Evolutionary conservation across 2,113 vertebrate genomes (phyloP).

Genomic region (Symphodus melops): DNA sequence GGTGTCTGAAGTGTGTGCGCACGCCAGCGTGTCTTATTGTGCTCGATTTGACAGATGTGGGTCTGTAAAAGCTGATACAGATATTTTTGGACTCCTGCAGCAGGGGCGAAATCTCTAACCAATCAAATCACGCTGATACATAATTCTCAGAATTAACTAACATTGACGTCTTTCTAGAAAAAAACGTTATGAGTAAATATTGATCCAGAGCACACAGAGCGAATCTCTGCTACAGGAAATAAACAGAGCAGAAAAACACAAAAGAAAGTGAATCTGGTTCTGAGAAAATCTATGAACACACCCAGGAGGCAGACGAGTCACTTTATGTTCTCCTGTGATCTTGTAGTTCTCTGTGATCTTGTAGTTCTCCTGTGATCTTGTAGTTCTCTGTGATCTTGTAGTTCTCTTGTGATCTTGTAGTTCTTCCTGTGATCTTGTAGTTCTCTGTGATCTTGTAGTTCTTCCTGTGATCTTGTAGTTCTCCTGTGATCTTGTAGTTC

Average conservation of each 20-base stretch:
- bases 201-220: background rate
- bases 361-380: too few species aligned
- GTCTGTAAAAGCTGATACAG: slow-evolving; percentile 14
- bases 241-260: background rate
- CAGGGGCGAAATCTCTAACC: slow-evolving; percentile 5
- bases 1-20: background rate
- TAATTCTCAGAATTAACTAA: background rate
- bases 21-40: slow-evolving; percentile 2
- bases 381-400: too few species aligned
- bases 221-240: background rate
- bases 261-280: background rate
- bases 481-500: too few species aligned
- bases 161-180: background rate
- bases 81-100: slow-evolving; percentile 17
- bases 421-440: too few species aligned
- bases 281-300: background rate
- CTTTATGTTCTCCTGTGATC: background rate
- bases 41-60: slow-evolving; percentile 15
- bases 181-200: background rate
- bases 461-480: too few species aligned
- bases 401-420: too few species aligned
- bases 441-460: too few species aligned
- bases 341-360: too few species aligned
- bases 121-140: slow-evolving; percentile 15
- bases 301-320: background rate